Evolutionary conservation across 2,797 vertebrate genomes (phyloP).

Genomic region (Onychomys torridus): DNA sequence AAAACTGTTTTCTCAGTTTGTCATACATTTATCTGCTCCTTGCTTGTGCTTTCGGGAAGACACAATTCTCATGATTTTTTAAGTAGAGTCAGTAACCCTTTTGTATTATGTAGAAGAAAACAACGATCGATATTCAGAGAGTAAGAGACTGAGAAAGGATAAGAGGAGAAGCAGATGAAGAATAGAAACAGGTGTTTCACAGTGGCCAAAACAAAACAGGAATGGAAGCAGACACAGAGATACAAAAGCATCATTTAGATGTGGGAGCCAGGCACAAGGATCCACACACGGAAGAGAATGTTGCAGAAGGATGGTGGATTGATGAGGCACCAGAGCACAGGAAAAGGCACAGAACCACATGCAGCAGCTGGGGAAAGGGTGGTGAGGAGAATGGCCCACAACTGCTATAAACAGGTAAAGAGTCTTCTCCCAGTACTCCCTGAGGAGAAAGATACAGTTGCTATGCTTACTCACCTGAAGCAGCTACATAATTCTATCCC

Average conservation of each 20-base stretch:
- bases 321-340: not conserved
- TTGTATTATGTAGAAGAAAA: slow-evolving; percentile 70
- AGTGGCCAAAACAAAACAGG: not conserved
- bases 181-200: not conserved
- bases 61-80: slow-evolving; percentile 75
- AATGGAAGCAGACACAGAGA: not conserved
- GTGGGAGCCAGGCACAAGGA: not conserved
- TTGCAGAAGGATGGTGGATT: not conserved
- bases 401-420: not conserved
- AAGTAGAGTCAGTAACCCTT: slow-evolving; percentile 69
- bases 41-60: slow-evolving; percentile 22
- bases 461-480: not conserved
- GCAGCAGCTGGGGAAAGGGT: not conserved
- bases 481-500: not conserved
- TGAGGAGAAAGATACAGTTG: not conserved
- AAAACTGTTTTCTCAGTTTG: slow-evolving; percentile 67
- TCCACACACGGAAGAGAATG: not conserved
- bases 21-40: slow-evolving; percentile 58
- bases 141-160: slow-evolving; percentile 11
- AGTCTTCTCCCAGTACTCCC: not conserved
- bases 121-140: slow-evolving; percentile 63
- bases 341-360: not conserved
- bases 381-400: not conserved
- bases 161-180: not conserved
- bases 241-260: not conserved